Evolutionary conservation across 2,888 invertebrate genomes (phyloP), one percentile per base, ranked within the genome.

Genomic region (Congeria kusceri): DNA sequence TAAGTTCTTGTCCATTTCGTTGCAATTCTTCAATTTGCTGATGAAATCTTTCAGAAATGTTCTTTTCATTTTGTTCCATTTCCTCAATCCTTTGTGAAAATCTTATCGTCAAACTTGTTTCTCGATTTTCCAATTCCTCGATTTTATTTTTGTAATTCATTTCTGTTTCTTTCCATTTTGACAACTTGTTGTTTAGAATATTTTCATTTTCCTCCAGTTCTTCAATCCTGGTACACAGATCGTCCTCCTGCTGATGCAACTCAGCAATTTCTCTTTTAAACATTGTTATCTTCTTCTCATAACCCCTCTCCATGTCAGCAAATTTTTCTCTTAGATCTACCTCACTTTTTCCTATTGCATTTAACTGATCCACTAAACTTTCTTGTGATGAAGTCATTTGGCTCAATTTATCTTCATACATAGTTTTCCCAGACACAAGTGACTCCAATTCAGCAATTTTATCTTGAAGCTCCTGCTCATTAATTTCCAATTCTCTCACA

Each of bases 341-440:
- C 71, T 86, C 87, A 77, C 84, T 82, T 53, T 57, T 70, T 29
- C n/a, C 65, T 49, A 66, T 65, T 23, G 13, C 47, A 57, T 86
- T 88, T 58, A 91, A 75, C 57, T 85, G 86, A 47, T 89, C 88
- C 66, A 88, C 67, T 68, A 91, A 80, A 39, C 88, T 80, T 71
- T 88, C 89, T 71, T 89, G 87, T 27, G 90, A 89, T 9, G 83
- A 84, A 66, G 82, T 80, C 47, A 90, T 77, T 61, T 89, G 87
- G 20, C 81, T 74, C 28, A 91, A 84, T 66, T 88, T 88, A 23
- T 87, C 87, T 77, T 88, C 86, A 70, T 90, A 90, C 53, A 81
- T 79, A 32, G 78, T 61, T 53, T 71, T 39, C 62, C 64, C 70
- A 49, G 75, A 74, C 15, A 77, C 83, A 56, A 56, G 56, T 56